phyloP scores from a whole-genome alignment of 2,888 invertebrate genomes.

The Pristionchus fissidentatus region DNA sequence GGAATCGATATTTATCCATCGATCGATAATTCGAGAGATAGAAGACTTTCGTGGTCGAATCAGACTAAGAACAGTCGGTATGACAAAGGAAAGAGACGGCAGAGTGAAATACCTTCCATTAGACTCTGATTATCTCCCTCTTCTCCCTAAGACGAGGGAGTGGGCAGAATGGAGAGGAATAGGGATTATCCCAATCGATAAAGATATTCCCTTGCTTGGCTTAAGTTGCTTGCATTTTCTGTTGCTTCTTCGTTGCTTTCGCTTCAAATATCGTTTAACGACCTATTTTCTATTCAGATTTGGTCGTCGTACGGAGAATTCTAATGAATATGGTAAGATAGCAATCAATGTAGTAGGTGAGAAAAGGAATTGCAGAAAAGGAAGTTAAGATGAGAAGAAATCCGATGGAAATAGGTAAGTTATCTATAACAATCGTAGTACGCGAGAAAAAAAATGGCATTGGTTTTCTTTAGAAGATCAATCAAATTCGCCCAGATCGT shows the following conservation, averaged over 20 bases:
- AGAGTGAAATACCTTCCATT: slow-evolving; percentile 32
- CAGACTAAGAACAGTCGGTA: slow-evolving; percentile 1
- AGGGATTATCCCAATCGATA: background rate
- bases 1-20: background rate
- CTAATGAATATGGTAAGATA: no score
- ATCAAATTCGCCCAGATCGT: background rate
- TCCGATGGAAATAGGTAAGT: background rate
- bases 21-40: background rate
- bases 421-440: no score
- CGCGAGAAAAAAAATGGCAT: no score
- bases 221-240: no score
- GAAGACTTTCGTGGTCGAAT: background rate
- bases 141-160: no score
- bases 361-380: no score
- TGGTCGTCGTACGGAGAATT: no score
- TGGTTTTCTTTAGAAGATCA: background rate
- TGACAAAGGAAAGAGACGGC: slow-evolving; percentile 29
- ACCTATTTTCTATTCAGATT: no score
- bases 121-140: background rate
- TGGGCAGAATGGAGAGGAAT: background rate
- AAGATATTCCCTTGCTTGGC: no score
- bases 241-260: no score
- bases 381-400: background rate
- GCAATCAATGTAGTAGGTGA: no score
- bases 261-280: no score